These are phyloP conservation scores for Phengaris alcon DNA, from an alignment of 2,888 invertebrate species.

Conservation along the genomic window DNA sequence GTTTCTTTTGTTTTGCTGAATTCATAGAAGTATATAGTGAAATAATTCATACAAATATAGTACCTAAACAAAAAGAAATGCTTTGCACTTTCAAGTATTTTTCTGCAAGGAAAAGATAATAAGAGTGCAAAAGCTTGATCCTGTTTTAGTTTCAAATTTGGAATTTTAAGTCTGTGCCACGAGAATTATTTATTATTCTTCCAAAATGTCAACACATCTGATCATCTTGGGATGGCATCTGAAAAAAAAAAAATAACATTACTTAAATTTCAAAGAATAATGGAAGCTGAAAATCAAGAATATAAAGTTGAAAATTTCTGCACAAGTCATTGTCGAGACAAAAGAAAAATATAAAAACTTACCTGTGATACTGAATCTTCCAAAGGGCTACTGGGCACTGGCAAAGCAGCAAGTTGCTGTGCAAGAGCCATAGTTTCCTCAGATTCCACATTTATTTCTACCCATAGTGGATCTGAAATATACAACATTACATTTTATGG, in stretches of 20 bases:
- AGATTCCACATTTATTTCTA: slow-evolving; percentile 88
- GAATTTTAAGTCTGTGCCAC: neutral
- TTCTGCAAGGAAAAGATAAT: neutral
- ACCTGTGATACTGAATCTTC: slow-evolving; percentile 61
- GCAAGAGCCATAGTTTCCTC: slow-evolving; percentile 89
- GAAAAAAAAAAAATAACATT: slow-evolving; percentile 48
- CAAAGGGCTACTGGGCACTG: slow-evolving; percentile 66
- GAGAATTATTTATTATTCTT: neutral
- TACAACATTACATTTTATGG: slow-evolving; percentile 30
- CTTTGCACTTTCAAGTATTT: neutral
- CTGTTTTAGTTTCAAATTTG: neutral
- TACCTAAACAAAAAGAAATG: neutral
- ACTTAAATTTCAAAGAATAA: too few species aligned
- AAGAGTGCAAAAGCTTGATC: neutral
- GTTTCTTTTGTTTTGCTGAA: slow-evolving; percentile 30
- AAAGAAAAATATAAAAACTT: slow-evolving; percentile 28
- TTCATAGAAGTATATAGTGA: slow-evolving; percentile 27
- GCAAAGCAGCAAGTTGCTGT: slow-evolving; percentile 83
- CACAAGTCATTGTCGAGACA: neutral
- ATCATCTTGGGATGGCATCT: slow-evolving; percentile 74
- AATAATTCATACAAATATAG: neutral
- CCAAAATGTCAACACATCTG: slow-evolving; percentile 67
- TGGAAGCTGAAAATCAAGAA: too few species aligned
- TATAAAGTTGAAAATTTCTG: neutral
- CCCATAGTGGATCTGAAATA: slow-evolving; percentile 87